Percentiles rank a stretch among this genome's conserved stretches.
These are phyloP conservation scores for Ceyx erithaca DNA, from an alignment of 2,797 vertebrate genomes.

Conservation along the genomic window DNA sequence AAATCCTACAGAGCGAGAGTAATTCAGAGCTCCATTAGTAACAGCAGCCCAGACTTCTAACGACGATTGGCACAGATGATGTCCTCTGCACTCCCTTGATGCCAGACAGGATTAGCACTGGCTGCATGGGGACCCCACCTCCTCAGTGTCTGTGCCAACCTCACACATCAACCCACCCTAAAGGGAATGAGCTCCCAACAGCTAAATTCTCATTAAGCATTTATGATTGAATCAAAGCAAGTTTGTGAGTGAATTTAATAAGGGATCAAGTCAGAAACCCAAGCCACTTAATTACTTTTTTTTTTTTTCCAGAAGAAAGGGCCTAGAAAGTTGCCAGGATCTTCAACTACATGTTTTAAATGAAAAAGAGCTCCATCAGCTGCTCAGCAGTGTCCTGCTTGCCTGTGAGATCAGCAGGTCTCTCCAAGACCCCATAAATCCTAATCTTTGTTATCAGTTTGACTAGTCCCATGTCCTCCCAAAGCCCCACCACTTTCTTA, in stretches of 20 bases:
- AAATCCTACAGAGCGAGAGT: background rate
- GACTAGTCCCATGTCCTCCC: background rate
- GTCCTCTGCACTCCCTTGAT: background rate
- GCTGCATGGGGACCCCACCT: background rate
- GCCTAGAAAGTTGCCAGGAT: background rate
- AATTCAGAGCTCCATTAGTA: background rate
- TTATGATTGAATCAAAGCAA: background rate
- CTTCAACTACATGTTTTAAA: background rate
- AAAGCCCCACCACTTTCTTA: rapidly evolving
- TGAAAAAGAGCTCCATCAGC: background rate
- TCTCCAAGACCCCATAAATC: background rate
- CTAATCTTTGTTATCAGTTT: background rate
- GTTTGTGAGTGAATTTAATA: background rate
- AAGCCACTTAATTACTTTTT: background rate
- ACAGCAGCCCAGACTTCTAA: background rate
- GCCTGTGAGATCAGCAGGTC: background rate
- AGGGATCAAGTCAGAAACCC: background rate
- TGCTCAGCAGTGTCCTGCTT: background rate
- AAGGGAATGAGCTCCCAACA: background rate
- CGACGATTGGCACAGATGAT: background rate
- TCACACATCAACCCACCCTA: background rate
- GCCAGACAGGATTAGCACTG: constrained; percentile 9
- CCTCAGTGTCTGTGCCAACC: background rate
- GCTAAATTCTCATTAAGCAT: background rate
- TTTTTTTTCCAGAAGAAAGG: background rate